Evolutionary conservation across 2,888 invertebrate species (phyloP).

Genomic region (Galerucella calmariensis): DNA sequence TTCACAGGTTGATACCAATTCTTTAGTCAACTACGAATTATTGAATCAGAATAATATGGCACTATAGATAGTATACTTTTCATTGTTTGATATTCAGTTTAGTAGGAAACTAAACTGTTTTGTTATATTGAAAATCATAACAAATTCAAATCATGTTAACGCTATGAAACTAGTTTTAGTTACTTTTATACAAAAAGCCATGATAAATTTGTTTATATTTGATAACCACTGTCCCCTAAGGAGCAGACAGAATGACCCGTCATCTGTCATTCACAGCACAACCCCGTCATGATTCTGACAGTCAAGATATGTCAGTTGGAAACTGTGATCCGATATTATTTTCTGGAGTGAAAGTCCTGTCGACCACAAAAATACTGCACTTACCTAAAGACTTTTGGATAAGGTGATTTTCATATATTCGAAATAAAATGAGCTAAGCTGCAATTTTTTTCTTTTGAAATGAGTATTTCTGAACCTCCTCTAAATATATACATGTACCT

Average conservation of each 20-base stretch:
- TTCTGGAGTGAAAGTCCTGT: too few relatives aligned
- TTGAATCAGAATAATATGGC: slow-evolving; percentile 8
- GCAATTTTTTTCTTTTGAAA: too few relatives aligned
- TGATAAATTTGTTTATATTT: slow-evolving; percentile 27
- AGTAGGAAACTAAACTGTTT: slow-evolving; percentile 15
- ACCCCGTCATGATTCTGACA: too few relatives aligned
- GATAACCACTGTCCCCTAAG: slow-evolving; percentile 21
- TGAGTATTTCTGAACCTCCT: too few relatives aligned
- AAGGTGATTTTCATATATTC: too few relatives aligned
- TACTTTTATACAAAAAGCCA: slow-evolving; percentile 16
- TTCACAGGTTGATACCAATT: slow-evolving; percentile 29
- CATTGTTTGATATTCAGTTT: slow-evolving; percentile 21
- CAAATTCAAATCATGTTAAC: neutral
- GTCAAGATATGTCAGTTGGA: neutral
- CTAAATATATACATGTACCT: too few relatives aligned
- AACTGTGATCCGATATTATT: neutral
- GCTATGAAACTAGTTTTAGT: neutral
- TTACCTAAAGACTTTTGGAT: neutral
- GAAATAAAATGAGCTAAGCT: too few relatives aligned
- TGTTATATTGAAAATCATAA: neutral
- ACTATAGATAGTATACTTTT: slow-evolving; percentile 17
- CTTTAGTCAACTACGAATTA: slow-evolving; percentile 34
- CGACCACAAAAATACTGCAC: too few relatives aligned
- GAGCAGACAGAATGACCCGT: slow-evolving; percentile 12
- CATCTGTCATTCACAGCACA: neutral